phyloP scores from a whole-genome alignment of 2,888 invertebrate species.

The Cheilosia soror region DNA sequence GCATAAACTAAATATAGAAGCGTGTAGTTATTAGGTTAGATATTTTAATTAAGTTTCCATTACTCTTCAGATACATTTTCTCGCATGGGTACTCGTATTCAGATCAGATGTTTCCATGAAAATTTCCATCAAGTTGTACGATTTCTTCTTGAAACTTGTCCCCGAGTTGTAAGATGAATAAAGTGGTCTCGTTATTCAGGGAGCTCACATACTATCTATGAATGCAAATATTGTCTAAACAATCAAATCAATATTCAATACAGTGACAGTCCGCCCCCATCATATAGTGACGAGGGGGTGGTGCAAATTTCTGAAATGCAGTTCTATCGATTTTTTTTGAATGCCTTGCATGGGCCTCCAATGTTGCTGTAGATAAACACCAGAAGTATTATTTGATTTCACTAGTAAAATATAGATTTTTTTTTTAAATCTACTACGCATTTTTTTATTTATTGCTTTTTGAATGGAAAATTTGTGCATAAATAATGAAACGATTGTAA shows the following conservation, averaged over 20 bases:
- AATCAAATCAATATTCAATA: constrained; percentile 17
- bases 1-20: constrained; percentile 1
- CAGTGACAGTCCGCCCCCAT: neutral
- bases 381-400: too few species aligned
- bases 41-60: neutral
- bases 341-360: too few species aligned
- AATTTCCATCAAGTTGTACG: neutral
- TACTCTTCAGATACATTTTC: neutral
- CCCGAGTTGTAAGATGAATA: neutral
- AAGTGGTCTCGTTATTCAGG: neutral
- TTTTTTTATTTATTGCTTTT: too few species aligned
- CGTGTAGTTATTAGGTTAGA: neutral
- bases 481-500: too few species aligned
- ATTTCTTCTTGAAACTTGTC: neutral
- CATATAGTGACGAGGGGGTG: too few species aligned
- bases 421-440: too few species aligned
- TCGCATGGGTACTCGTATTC: neutral
- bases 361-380: too few species aligned
- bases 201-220: neutral
- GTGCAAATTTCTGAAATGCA: too few species aligned
- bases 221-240: constrained; percentile 23
- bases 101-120: neutral
- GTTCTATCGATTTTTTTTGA: too few species aligned
- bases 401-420: too few species aligned
- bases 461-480: too few species aligned